Base-by-base conservation (phyloP, 1,140 invertebrate genomes). In the Drosophila pallidifrons region DNA sequence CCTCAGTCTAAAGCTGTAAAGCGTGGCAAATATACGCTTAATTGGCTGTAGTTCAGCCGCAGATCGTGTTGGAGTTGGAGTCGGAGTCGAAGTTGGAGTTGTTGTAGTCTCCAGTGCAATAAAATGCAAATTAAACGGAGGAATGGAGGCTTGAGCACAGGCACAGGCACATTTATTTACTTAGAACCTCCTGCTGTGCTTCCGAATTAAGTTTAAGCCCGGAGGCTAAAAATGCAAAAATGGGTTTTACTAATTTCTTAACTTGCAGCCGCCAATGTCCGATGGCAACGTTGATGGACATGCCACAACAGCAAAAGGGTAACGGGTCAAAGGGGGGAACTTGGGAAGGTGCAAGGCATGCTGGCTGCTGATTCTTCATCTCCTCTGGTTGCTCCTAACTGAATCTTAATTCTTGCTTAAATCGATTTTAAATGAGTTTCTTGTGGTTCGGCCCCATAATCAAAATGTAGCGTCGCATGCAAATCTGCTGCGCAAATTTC, bases 121-220 rank as follows among this genome's bases (percentile, higher is more conserved):
- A 92, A 92, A 92, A 92, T 92, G 91, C 91, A 92, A 92, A 92
- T 92, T 92, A 91, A 92, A 91, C 85, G 51, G 63, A 81, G 16
- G 28, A 49, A 61, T 38, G 49, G 20, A 73, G 59, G 70, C 43
- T 51, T 15, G 43, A 47, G 59, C 11, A 30, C 45, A 47, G 46
- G 64, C 66, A 15, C 65, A 77, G 79, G 81, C 83, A 83, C 81
- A 88, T 88, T 92, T 92, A 92, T 92, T 92, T 92, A 92, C 91
- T 92, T 92, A 92, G 87, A 92, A 92, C 89, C 91, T 92, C 91
- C 91, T 92, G 91, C 91, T 92, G 91, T 91, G 91, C 91, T 92
- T 92, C 91, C 91, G 91, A 92, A 92, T 92, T 92, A 92, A 92
- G 91, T 92, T 91, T 91, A 92, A 92, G 86, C 90, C 91, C 91